phyloP scores from a whole-genome alignment of 2,113 vertebrate species.

The Tachycineta bicolor region DNA sequence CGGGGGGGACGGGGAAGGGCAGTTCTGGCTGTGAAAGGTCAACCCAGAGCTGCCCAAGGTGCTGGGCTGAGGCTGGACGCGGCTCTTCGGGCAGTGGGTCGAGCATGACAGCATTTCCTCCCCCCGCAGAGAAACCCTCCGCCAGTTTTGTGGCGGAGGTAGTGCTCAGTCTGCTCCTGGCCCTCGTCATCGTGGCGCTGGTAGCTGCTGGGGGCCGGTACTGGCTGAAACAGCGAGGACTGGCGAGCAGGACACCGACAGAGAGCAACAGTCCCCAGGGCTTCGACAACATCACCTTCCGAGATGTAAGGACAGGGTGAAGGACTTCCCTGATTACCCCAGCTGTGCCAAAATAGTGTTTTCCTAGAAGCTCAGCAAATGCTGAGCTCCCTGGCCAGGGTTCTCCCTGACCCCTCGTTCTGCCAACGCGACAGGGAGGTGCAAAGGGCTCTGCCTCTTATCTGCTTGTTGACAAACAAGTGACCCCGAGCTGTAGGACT shows the following conservation, averaged over 20 bases:
- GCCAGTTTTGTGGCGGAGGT: rapidly evolving
- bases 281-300: constrained; percentile 76
- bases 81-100: background rate
- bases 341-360: background rate
- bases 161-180: constrained; percentile 1
- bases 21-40: background rate
- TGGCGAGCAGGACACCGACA: rapidly evolving
- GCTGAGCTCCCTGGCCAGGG: no score
- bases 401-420: rapidly evolving
- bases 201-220: background rate
- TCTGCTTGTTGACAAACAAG: background rate
- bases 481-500: background rate
- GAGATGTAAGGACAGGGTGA: constrained; percentile 50
- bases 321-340: background rate
- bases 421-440: background rate
- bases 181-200: background rate
- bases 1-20: rapidly evolving
- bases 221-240: constrained; percentile 14
- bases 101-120: background rate
- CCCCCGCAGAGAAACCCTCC: background rate
- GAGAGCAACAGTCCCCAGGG: background rate
- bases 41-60: rapidly evolving
- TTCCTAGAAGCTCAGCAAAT: constrained; percentile 29
- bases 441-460: constrained; percentile 45
- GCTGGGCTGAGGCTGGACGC: background rate